Percentiles rank a stretch among this genome's conserved stretches.
phyloP scores from a whole-genome alignment of 2,888 invertebrate species.

The Caenorhabditis parvicauda region DNA sequence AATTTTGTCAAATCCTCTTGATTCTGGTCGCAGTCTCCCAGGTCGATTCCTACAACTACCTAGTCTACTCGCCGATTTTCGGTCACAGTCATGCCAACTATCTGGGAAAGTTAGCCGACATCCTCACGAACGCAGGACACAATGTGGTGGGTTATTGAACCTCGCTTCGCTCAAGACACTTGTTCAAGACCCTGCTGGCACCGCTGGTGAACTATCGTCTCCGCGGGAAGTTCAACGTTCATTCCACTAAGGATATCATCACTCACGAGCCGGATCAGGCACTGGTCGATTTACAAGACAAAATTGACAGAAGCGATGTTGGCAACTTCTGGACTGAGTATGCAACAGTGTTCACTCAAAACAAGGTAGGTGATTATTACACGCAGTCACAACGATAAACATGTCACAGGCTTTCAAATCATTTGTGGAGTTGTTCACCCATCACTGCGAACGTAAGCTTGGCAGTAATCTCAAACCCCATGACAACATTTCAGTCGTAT shows the following conservation, averaged over 20 bases:
- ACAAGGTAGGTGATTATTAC: too few species aligned
- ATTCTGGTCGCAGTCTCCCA: too few species aligned
- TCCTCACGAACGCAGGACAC: constrained; percentile 26
- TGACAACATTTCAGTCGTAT: constrained; percentile 11
- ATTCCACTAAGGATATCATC: background rate
- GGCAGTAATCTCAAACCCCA: too few species aligned
- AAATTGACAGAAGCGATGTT: background rate
- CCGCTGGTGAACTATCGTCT: background rate
- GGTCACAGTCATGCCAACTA: constrained; percentile 32
- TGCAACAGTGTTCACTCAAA: too few species aligned
- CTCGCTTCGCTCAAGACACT: background rate
- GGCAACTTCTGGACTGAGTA: background rate
- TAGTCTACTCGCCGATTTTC: constrained; percentile 28
- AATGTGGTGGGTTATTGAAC: constrained; percentile 23
- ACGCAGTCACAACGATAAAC: too few species aligned
- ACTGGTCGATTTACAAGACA: background rate
- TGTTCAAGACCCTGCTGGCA: constrained; percentile 1
- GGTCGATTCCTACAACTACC: constrained; percentile 27
- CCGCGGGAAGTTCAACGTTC: background rate
- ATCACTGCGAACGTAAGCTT: too few species aligned
- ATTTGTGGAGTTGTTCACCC: too few species aligned
- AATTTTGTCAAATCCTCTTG: too few species aligned
- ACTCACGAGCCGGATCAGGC: background rate
- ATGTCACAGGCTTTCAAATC: too few species aligned
- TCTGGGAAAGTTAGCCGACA: constrained; percentile 30